Conservation (phyloP, 2,888 invertebrate genomes). For the Trilocha varians region DNA sequence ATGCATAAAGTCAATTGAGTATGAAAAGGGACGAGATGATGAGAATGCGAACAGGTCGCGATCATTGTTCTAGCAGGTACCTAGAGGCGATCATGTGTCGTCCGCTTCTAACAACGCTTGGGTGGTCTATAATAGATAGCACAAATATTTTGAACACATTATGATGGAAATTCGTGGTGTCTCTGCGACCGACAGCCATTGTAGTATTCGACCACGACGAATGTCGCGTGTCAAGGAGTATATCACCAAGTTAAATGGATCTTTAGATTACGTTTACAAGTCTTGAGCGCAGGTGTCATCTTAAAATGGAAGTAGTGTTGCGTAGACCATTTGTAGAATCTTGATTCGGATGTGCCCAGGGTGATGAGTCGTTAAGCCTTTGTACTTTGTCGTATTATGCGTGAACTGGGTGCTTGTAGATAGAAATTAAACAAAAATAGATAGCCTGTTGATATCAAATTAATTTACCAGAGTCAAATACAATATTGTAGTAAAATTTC, state of each 20-base stretch:
- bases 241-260: slow-evolving; percentile 21
- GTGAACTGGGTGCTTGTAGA: slow-evolving; percentile 23
- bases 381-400: slow-evolving; percentile 22
- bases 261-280: slow-evolving; percentile 2
- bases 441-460: too few relatives aligned
- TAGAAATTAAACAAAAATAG: too few relatives aligned
- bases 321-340: slow-evolving; percentile 44
- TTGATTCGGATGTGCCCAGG: slow-evolving; percentile 42
- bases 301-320: slow-evolving; percentile 27
- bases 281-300: slow-evolving; percentile 17
- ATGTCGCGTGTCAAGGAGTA: slow-evolving; percentile 36
- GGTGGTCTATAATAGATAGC: slow-evolving; percentile 65
- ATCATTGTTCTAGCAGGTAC: slow-evolving; percentile 61
- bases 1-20: slow-evolving; percentile 17
- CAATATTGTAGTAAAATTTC: too few relatives aligned
- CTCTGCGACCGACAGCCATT: slow-evolving; percentile 44
- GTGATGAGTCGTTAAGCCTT: slow-evolving; percentile 35
- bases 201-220: slow-evolving; percentile 51
- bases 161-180: slow-evolving; percentile 61
- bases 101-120: slow-evolving; percentile 30
- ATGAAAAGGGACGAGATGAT: slow-evolving; percentile 24
- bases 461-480: too few relatives aligned
- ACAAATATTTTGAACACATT: slow-evolving; percentile 65
- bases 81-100: slow-evolving; percentile 54
- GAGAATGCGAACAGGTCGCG: slow-evolving; percentile 42